Base-by-base conservation (phyloP, 2,797 vertebrate genomes). In the Aldrovandia affinis region DNA sequence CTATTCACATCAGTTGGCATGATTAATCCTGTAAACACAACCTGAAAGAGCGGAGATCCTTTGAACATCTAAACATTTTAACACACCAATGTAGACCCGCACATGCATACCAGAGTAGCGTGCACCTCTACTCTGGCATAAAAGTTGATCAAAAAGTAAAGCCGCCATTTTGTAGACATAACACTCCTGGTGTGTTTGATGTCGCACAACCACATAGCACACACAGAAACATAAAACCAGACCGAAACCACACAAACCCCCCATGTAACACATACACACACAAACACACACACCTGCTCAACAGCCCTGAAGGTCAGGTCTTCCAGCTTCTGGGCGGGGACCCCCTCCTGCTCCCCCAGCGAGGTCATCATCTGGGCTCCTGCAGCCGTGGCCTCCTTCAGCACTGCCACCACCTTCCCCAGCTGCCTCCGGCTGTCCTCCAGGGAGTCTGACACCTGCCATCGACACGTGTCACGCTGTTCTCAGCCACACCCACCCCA, bases 381-480 rank as follows among this genome's bases (percentile, higher is more conserved):
- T 0, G 97, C 96, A 0, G 97, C 98, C 0, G 97, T 97, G 88
- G 98, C 96, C 85, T 99, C 97, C 92, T 99, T 98, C 80, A 99
- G 95, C 83, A 98, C 97, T 0, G 97, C 98, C 86, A 99, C 97
- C 89, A 97, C 97, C 81, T 97, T 96, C 0, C 96, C 97, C 91
- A 98, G 93, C 92, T 99, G 97, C 81, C 96, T 96, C 82, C 97
- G 95, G 92, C 97, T 96, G 55, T 99, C 98, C 0, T 95, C 93
- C 90, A 99, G 95, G 0, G 91, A 93, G 87, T 98, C 97, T 0
- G 96, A 95, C 50, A 98, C 97, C 98, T 99, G 85, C 0, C 3
- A 78, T n/a, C 77, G 0, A n/a, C n/a, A n/a, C n/a, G n/a, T n/a
- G 15, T 86, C 18, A 79, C 28, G 54, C 61, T 65, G 36, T 30